phyloP scores from a whole-genome alignment of 1,140 invertebrate genomes.

The Olivierus martensii region DNA sequence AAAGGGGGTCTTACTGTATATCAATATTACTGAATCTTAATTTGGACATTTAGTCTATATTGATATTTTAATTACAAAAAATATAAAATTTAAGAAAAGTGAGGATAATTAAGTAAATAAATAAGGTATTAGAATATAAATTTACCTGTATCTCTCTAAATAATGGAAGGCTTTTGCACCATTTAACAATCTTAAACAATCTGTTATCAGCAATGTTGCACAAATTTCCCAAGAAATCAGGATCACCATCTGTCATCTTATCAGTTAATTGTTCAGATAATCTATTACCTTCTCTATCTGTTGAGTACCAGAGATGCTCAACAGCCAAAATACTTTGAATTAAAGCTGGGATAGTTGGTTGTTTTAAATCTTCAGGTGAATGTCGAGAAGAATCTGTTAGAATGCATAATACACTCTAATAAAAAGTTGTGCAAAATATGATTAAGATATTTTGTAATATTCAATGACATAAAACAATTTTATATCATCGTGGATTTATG shows the following conservation, averaged over 20 bases:
- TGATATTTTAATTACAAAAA: conserved; percentile 8
- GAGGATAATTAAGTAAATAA: neutral
- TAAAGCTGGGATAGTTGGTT: conserved; percentile 19
- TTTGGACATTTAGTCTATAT: no score
- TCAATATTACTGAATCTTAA: no score
- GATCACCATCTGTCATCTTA: conserved; percentile 29
- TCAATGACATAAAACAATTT: no score
- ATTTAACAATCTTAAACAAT: conserved; percentile 94
- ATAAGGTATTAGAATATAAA: neutral
- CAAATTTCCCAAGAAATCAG: conserved; percentile 64
- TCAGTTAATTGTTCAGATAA: conserved; percentile 1
- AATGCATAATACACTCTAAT: neutral
- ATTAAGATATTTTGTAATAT: no score
- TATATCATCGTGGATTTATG: no score
- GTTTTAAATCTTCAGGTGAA: conserved; percentile 15
- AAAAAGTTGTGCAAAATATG: neutral
- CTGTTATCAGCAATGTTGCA: conserved; percentile 89
- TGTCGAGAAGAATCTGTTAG: conserved; percentile 10
- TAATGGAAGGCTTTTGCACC: conserved; percentile 92
- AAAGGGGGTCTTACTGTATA: no score
- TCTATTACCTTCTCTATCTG: conserved; percentile 35
- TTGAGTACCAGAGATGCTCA: conserved; percentile 84
- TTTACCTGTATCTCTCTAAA: conserved; percentile 87
- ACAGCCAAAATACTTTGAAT: conserved; percentile 83
- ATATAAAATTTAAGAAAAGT: conserved; percentile 6